A percentile compares a stretch with the other conserved stretches of the same genome.
phyloP scores from a whole-genome alignment of 1,140 invertebrate genomes.

The Macrobrachium rosenbergii region DNA sequence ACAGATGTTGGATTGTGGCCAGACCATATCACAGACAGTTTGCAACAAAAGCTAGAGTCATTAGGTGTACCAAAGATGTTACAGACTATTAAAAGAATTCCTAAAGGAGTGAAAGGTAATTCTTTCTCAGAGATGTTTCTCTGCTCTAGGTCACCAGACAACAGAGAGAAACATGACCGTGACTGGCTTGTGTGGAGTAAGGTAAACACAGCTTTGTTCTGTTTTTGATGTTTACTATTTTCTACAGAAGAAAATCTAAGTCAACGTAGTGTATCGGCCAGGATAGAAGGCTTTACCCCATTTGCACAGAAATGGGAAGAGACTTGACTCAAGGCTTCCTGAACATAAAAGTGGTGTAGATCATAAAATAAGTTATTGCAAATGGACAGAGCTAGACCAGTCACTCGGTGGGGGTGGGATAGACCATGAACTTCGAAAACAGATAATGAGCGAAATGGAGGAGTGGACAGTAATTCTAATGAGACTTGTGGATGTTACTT shows the following conservation, averaged over 20 bases:
- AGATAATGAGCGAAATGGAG: constrained; percentile 15
- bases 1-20: constrained; percentile 31
- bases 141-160: constrained; percentile 20
- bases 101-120: constrained; percentile 19
- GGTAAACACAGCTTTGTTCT: constrained; percentile 3
- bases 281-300: neutral
- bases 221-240: constrained; percentile 26
- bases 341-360: constrained; percentile 2
- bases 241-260: constrained; percentile 8
- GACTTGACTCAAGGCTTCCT: constrained; percentile 20
- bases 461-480: constrained; percentile 29
- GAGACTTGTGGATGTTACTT: constrained; percentile 11
- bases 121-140: constrained; percentile 29
- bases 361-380: constrained; percentile 11
- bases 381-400: constrained; percentile 23
- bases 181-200: constrained; percentile 34
- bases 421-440: constrained; percentile 16
- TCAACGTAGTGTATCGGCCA: neutral
- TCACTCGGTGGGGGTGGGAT: constrained; percentile 5
- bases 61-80: constrained; percentile 28
- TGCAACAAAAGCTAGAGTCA: constrained; percentile 10
- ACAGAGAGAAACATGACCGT: constrained; percentile 17
- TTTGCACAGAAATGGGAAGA: neutral
- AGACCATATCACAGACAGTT: constrained; percentile 9
- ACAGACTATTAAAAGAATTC: constrained; percentile 2